Evolutionary conservation across 2,797 vertebrate species (phyloP), one percentile per base, ranked within the genome.

Genomic region (Phalanger gymnotis): DNA sequence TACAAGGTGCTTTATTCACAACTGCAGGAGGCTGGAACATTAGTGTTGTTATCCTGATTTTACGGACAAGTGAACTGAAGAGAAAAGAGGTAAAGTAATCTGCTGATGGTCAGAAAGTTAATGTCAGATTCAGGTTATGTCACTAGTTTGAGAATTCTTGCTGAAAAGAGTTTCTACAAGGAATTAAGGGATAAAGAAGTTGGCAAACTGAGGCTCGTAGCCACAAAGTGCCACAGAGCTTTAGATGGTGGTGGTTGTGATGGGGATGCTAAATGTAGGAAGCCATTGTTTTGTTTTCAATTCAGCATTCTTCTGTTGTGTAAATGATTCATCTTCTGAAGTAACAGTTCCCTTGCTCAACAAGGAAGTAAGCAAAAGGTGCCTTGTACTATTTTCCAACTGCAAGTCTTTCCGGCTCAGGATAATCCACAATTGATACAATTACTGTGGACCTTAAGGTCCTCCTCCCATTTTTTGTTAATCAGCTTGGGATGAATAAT

Each of bases 401-500:
- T 87, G 40, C 9, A 87, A 0, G 61, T 7, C 14, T 40, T n/a
- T 81, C 54, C 55, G 91, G 40, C 56, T 89, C 9, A 56, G 92
- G 66, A 55, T 30, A 7, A 25, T 81, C 53, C 61, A 58, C 3
- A 14, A 58, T 14, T 4, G 5, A 47, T 9, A 14, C 4, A 0
- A n/a, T 91, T 66, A 92, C 30, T 55, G 7, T 0, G 40, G n/a
- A 81, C 66, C 34, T 54, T 73, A 57, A 6, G 47, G 55, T 30
- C 2, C 92, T 40, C 87, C 91, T 19, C 12, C 0, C n/a, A 87
- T 31, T 27, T 9, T 57, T 28, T 4, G 53, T 55, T 66, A 87
- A 55, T 47, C 52, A 94, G 52, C 51, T 52, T 66, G 61, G 9
- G 93, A 93, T 99, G 98, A 99, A 92, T 98, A 96, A 99, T 96